Evolutionary conservation across 1,140 invertebrate genomes (phyloP).

Genomic region (Bombyx mandarina): DNA sequence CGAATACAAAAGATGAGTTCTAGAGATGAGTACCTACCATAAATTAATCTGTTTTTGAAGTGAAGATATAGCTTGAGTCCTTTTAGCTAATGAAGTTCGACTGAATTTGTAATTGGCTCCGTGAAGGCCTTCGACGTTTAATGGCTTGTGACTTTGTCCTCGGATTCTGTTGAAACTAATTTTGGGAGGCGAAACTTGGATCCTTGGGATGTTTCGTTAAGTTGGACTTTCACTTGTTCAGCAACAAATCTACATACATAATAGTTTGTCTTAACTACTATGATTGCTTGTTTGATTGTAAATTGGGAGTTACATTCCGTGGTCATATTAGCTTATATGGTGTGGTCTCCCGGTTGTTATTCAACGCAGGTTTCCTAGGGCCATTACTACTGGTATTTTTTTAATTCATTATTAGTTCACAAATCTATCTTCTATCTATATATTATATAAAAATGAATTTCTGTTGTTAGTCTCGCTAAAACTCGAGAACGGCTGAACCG

Average conservation of each 20-base stretch:
- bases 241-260: not conserved
- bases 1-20: too few relatives aligned
- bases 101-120: constrained; percentile 21
- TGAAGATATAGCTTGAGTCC: not conserved
- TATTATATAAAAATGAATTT: too few relatives aligned
- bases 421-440: too few relatives aligned
- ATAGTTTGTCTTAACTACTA: not conserved
- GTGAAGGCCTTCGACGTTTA: constrained; percentile 20
- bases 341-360: not conserved
- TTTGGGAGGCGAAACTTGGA: constrained; percentile 10
- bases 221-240: constrained; percentile 12
- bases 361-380: not conserved
- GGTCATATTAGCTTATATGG: not conserved
- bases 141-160: constrained; percentile 22
- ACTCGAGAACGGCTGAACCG: too few relatives aligned
- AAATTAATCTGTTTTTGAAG: not conserved
- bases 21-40: not conserved
- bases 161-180: constrained; percentile 20
- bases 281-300: not conserved
- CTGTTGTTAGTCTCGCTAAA: too few relatives aligned
- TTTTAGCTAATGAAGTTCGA: constrained; percentile 16
- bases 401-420: too few relatives aligned
- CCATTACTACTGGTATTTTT: too few relatives aligned
- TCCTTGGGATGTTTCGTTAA: constrained; percentile 11
- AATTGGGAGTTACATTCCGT: not conserved